These are phyloP conservation scores for Brachyptera putata DNA, from an alignment of 2,888 invertebrate species.

Conservation along the genomic window DNA sequence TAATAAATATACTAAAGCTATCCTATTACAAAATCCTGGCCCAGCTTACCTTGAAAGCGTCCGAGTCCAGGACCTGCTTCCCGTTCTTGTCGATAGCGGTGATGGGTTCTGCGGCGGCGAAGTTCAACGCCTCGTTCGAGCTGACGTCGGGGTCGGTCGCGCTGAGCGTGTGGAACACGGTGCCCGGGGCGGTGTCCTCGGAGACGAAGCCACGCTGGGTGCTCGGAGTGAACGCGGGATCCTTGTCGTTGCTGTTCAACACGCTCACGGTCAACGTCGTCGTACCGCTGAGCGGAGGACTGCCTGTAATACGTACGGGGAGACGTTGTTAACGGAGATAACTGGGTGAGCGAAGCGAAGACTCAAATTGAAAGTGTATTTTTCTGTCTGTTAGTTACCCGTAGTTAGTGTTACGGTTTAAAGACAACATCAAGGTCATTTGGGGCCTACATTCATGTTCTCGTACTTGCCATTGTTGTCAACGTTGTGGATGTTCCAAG, in stretches of 20 bases:
- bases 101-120: constrained; percentile 63
- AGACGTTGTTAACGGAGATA: too few relatives aligned
- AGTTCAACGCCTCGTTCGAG: constrained; percentile 62
- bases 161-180: constrained; percentile 63
- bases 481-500: too few relatives aligned
- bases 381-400: too few relatives aligned
- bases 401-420: too few relatives aligned
- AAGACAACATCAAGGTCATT: too few relatives aligned
- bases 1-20: too few relatives aligned
- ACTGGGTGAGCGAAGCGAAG: too few relatives aligned
- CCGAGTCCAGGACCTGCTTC: constrained; percentile 55
- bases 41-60: constrained; percentile 42
- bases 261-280: constrained; percentile 74
- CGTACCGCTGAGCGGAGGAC: constrained; percentile 76
- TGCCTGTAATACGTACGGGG: constrained; percentile 50
- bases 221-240: constrained; percentile 74
- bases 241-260: constrained; percentile 82
- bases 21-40: too few relatives aligned
- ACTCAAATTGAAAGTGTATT: too few relatives aligned
- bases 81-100: constrained; percentile 80
- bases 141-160: constrained; percentile 78
- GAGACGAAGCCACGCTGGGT: constrained; percentile 72
- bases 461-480: too few relatives aligned
- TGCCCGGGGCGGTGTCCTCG: constrained; percentile 71
- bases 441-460: too few relatives aligned